Evolutionary conservation across 1,140 invertebrate genomes (phyloP).

Genomic region (Artemia franciscana): DNA sequence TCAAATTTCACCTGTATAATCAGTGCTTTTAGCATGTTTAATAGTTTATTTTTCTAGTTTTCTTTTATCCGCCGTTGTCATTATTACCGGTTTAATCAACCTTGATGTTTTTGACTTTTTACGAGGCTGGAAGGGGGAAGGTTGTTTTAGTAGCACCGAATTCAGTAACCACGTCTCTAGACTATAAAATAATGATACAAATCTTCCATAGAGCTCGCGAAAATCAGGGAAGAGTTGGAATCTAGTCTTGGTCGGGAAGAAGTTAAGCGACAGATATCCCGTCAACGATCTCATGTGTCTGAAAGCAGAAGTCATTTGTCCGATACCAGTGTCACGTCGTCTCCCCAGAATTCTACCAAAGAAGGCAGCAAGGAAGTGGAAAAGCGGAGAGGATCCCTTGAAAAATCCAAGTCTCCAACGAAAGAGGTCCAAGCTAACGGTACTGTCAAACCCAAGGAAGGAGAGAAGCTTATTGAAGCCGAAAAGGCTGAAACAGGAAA

Average conservation of each 20-base stretch:
- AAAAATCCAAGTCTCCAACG: constrained; percentile 20
- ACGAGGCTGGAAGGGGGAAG: too few relatives aligned
- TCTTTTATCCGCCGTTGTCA: too few relatives aligned
- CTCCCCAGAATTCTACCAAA: constrained; percentile 8
- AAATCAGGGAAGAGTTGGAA: constrained; percentile 46
- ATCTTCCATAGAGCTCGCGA: constrained; percentile 34
- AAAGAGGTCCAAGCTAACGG: constrained; percentile 11
- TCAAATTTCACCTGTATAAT: too few relatives aligned
- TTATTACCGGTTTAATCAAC: too few relatives aligned
- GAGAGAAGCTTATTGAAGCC: constrained; percentile 55
- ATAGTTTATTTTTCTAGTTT: too few relatives aligned
- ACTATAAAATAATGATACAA: too few relatives aligned
- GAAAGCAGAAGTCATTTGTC: constrained; percentile 11
- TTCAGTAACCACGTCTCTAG: too few relatives aligned
- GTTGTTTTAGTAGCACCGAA: too few relatives aligned
- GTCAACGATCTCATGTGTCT: constrained; percentile 12
- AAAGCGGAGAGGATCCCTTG: constrained; percentile 19
- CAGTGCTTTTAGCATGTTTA: too few relatives aligned
- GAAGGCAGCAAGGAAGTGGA: constrained; percentile 18
- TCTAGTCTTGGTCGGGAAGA: constrained; percentile 34
- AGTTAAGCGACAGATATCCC: constrained; percentile 16
- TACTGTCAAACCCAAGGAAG: constrained; percentile 15
- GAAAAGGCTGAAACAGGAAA: constrained; percentile 77
- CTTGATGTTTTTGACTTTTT: too few relatives aligned
- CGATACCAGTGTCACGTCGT: not conserved